Base-by-base conservation (phyloP, 1,140 invertebrate species). In the Rhizoglyphus robini region DNA sequence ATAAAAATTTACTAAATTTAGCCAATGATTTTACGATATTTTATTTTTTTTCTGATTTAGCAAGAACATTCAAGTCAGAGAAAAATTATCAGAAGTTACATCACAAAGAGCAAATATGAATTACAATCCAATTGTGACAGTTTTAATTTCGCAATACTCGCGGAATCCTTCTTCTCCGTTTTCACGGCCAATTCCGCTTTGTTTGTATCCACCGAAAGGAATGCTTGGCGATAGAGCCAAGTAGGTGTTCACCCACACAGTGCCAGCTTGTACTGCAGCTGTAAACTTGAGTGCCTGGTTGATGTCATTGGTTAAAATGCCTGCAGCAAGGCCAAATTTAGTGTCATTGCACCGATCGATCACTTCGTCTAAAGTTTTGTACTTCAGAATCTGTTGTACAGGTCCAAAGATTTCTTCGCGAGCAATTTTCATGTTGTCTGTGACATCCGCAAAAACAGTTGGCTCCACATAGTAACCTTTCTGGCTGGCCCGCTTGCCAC, bases 211-310 rank as follows among this genome's bases (percentile, higher is more conserved):
- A 48, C 90, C 90, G 75, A 93, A 93, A 30, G 90, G 89, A 36
- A 84, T 81, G 72, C 88, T 83, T 1, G 84, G 79, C 57, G 81
- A 76, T 34, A 88, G 81, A 23, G 81, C 81, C 73, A 88, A 83
- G 70, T 87, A 92, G 71, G 85, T 87, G 72, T 93, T 93, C 0
- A 93, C 79, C 86, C 90, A 96, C 25, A 96, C 84, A 38, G 88
- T 88, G 48, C 92, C 92, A 70, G 91, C 88, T 68, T 88, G 78
- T 0, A 93, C 82, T 64, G 69, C 71, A 64, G 86, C 83, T 20
- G 85, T 83, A 73, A 88, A 90, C 32, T 76, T 81, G 29, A 90
- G 71, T 8, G 88, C 88, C 60, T 81, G 88, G 71, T 90, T 83
- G 25, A 96, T 81, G 75, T 95, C 82, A 54, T 88, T 89, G 11